Percentiles rank a stretch among this genome's conserved stretches.
Conservation (phyloP, 2,888 invertebrate species). For the Eupithecia tripunctaria region DNA sequence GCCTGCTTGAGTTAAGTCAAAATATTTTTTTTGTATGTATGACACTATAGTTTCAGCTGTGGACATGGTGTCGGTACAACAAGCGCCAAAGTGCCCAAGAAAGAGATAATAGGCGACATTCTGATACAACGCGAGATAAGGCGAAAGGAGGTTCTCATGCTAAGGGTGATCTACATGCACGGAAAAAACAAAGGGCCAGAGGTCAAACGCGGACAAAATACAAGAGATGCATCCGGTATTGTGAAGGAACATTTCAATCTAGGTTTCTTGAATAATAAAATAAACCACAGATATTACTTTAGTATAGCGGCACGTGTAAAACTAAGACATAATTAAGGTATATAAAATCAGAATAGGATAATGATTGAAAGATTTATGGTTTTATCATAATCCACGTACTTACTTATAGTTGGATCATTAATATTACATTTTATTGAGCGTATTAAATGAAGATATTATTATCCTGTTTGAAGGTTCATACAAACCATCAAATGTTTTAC, state of each 20-base stretch:
- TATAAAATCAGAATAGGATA: constrained; percentile 39
- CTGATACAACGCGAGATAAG: constrained; percentile 82
- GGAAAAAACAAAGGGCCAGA: constrained; percentile 63
- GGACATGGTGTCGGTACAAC: constrained; percentile 73
- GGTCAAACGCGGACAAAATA: constrained; percentile 74
- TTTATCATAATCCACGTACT: constrained; percentile 49
- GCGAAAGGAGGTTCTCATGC: constrained; percentile 76
- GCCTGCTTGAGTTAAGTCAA: background rate
- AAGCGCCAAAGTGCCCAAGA: constrained; percentile 78
- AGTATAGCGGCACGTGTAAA: constrained; percentile 2
- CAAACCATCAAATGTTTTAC: constrained; percentile 53
- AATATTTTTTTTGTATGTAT: constrained; percentile 13
- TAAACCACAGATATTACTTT: background rate
- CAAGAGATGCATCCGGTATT: constrained; percentile 53
- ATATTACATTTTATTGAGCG: constrained; percentile 56
- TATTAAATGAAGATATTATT: constrained; percentile 55
- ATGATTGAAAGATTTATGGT: constrained; percentile 53
- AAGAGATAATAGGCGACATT: constrained; percentile 82
- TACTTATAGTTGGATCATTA: constrained; percentile 50
- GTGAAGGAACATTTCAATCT: constrained; percentile 33
- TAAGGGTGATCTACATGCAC: constrained; percentile 61
- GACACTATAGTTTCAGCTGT: constrained; percentile 43
- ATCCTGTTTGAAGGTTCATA: constrained; percentile 48
- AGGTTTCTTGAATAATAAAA: background rate
- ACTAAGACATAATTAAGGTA: constrained; percentile 29